Percentiles rank a stretch among this genome's conserved stretches.
phyloP scores from a whole-genome alignment of 2,797 vertebrate genomes.

The Peromyscus eremicus region DNA sequence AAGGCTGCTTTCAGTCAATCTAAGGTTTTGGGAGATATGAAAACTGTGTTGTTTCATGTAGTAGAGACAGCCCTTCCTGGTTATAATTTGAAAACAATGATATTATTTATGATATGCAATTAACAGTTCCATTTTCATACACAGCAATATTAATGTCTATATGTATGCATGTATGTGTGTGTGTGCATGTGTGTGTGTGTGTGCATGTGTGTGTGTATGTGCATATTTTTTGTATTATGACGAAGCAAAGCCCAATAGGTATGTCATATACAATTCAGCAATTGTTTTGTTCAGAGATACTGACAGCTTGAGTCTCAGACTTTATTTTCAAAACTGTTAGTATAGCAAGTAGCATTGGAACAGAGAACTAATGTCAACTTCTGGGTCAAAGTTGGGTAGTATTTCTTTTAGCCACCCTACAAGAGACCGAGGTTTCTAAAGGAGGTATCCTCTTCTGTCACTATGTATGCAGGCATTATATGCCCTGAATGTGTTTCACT shows the following conservation, averaged over 20 bases:
- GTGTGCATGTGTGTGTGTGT: too few relatives aligned
- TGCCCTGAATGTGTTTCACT: neutral
- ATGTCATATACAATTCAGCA: neutral
- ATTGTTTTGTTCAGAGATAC: neutral
- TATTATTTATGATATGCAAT: neutral
- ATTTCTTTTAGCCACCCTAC: neutral
- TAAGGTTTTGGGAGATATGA: neutral
- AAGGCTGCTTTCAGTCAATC: neutral
- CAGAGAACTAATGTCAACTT: neutral
- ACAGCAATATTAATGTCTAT: neutral
- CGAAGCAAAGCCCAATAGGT: neutral
- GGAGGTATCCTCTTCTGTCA: neutral
- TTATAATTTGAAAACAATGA: slow-evolving; percentile 13
- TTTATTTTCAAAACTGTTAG: neutral
- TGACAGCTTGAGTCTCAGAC: neutral
- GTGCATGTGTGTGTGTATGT: too few relatives aligned
- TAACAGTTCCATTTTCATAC: neutral
- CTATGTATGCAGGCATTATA: neutral
- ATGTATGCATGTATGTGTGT: too few relatives aligned
- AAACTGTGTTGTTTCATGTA: neutral
- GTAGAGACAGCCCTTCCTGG: neutral
- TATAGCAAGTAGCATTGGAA: neutral
- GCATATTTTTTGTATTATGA: neutral
- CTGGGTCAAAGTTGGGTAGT: neutral
- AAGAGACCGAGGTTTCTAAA: neutral